Evolutionary conservation across 2,113 vertebrate genomes (phyloP).

Genomic region (Bettongia penicillata): DNA sequence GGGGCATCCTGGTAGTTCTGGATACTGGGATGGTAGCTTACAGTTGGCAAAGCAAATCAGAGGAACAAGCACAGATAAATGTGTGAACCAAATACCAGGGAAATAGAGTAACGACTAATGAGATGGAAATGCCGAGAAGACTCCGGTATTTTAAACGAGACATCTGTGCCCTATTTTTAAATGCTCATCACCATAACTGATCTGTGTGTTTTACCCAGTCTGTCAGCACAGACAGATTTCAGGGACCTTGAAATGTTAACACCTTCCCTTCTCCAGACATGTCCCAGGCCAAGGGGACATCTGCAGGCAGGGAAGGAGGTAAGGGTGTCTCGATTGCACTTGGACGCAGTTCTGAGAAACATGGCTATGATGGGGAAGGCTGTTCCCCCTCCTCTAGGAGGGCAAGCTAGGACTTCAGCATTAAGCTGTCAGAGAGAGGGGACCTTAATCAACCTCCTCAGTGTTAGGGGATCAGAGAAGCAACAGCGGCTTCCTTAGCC

Average conservation of each 20-base stretch:
- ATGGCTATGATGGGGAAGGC: not conserved
- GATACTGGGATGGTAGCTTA: conserved; percentile 80
- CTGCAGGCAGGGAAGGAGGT: conserved; percentile 51
- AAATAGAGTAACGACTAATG: conserved; percentile 86
- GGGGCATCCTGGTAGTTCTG: conserved; percentile 62
- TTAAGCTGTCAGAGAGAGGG: conserved; percentile 35
- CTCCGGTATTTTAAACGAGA: conserved; percentile 86
- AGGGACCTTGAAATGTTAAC: conserved; percentile 79
- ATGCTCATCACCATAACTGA: conserved; percentile 82
- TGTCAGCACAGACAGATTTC: conserved; percentile 81
- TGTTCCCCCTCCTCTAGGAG: not conserved
- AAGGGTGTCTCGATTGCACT: conserved; percentile 5
- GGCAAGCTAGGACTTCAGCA: conserved; percentile 58
- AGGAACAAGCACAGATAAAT: conserved; percentile 84
- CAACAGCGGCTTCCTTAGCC: not conserved
- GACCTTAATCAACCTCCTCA: conserved; percentile 28
- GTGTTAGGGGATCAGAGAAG: not conserved
- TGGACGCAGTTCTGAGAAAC: not conserved
- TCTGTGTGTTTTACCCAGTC: conserved; percentile 81
- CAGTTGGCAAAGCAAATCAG: conserved; percentile 83
- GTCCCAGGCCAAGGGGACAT: conserved; percentile 60
- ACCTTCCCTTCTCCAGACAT: conserved; percentile 75
- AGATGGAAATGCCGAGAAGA: conserved; percentile 84
- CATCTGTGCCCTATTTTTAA: conserved; percentile 87
- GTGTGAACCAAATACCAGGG: conserved; percentile 86